phyloP scores from a whole-genome alignment of 1,140 invertebrate genomes.

The Nebria ingens region DNA sequence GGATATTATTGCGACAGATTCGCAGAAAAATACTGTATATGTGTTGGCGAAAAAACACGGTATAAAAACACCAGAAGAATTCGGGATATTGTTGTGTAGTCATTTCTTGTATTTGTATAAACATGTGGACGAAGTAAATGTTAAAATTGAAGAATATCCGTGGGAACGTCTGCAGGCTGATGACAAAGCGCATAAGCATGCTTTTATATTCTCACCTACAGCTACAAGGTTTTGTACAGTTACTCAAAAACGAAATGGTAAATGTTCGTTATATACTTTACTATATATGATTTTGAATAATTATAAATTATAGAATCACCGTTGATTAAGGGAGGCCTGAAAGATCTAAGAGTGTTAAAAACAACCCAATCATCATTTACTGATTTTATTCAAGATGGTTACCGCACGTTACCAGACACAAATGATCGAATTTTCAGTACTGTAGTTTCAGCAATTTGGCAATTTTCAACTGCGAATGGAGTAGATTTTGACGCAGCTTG shows the following conservation, averaged over 20 bases:
- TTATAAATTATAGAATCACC: slow-evolving; percentile 37
- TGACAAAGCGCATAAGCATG: slow-evolving; percentile 55
- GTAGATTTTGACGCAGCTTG: slow-evolving; percentile 56
- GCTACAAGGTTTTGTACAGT: slow-evolving; percentile 53
- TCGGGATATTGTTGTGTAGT: slow-evolving; percentile 53
- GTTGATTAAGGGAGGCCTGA: slow-evolving; percentile 50
- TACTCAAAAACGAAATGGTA: slow-evolving; percentile 49
- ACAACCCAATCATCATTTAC: slow-evolving; percentile 68
- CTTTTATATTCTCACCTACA: slow-evolving; percentile 55
- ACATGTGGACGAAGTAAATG: slow-evolving; percentile 54
- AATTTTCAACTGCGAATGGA: slow-evolving; percentile 47
- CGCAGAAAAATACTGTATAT: slow-evolving; percentile 76
- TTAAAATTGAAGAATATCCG: slow-evolving; percentile 57
- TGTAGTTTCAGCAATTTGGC: slow-evolving; percentile 58
- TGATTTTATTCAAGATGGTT: slow-evolving; percentile 66
- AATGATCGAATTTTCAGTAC: slow-evolving; percentile 66
- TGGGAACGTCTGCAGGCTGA: slow-evolving; percentile 56
- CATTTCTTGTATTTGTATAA: slow-evolving; percentile 63
- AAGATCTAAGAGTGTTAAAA: slow-evolving; percentile 56
- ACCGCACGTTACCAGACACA: slow-evolving; percentile 56
- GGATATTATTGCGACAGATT: slow-evolving; percentile 68
- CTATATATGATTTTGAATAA: background rate
- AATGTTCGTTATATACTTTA: slow-evolving; percentile 21
- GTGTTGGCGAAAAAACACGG: slow-evolving; percentile 64
- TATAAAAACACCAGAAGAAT: slow-evolving; percentile 60